phyloP scores from a whole-genome alignment of 2,113 vertebrate genomes.

The Oceanodroma tethys region DNA sequence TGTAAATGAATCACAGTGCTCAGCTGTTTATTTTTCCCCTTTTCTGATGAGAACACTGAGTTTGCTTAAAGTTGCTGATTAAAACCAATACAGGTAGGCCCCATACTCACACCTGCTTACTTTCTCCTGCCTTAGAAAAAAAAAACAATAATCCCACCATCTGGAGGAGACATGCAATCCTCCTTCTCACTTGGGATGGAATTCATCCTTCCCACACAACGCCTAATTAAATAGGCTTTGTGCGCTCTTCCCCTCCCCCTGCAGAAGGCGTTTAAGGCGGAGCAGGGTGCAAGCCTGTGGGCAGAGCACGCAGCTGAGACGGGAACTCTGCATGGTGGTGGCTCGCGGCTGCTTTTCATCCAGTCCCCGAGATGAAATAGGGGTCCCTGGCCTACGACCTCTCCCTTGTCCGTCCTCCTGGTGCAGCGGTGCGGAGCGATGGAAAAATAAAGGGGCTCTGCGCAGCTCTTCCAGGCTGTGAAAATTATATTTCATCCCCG shows the following conservation, averaged over 20 bases:
- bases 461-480: background rate
- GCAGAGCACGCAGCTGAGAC: background rate
- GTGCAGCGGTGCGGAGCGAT: rapidly evolving
- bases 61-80: constrained; percentile 74
- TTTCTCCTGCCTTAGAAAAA: background rate
- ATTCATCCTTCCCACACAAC: background rate
- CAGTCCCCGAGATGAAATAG: background rate
- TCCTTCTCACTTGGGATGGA: constrained; percentile 12
- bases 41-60: constrained; percentile 65
- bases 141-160: background rate
- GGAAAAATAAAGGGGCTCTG: background rate
- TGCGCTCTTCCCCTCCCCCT: background rate
- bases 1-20: constrained; percentile 80
- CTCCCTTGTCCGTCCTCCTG: rapidly evolving
- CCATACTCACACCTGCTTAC: constrained; percentile 57
- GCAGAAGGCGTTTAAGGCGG: background rate
- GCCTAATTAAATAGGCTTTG: background rate
- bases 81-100: constrained; percentile 60
- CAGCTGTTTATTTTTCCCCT: constrained; percentile 77
- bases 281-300: background rate
- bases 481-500: background rate
- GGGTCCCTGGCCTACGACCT: background rate
- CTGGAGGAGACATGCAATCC: background rate
- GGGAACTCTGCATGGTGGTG: background rate
- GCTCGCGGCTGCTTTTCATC: background rate